phyloP scores from a whole-genome alignment of 37 sponge, comb jelly and placozoan genomes.

The Axinella damicornis region DNA sequence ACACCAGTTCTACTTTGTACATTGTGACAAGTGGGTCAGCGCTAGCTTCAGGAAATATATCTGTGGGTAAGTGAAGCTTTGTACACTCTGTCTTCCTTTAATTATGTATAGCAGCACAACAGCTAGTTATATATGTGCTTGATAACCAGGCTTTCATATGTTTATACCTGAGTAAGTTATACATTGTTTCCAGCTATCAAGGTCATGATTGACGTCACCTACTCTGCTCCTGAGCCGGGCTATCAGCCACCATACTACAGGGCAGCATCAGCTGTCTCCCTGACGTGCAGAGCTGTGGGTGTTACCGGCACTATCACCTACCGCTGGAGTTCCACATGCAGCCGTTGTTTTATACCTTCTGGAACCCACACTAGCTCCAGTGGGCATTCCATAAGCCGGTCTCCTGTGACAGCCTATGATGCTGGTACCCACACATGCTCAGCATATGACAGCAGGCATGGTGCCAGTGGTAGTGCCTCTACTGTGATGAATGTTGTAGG shows the following conservation, averaged over 20 bases:
- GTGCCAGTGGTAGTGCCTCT: neutral
- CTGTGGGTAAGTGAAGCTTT: neutral
- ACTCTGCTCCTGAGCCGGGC: constrained; percentile 2
- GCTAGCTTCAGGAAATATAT: neutral
- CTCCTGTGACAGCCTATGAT: neutral
- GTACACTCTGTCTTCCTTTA: too few species aligned
- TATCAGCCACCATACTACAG: constrained; percentile 23
- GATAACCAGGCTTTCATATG: too few species aligned
- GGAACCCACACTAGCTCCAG: neutral
- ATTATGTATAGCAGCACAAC: too few species aligned
- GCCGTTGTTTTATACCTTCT: constrained; percentile 13
- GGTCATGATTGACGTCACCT: neutral
- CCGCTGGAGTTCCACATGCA: constrained; percentile 13
- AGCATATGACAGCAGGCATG: constrained; percentile 6
- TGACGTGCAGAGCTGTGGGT: constrained; percentile 5
- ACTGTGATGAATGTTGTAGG: constrained; percentile 14
- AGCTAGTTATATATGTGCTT: too few species aligned
- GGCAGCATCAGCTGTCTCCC: neutral
- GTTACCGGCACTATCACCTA: neutral
- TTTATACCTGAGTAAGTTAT: too few species aligned
- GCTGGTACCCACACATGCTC: constrained; percentile 24
- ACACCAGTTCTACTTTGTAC: neutral
- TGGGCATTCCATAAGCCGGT: neutral
- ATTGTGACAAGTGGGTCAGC: neutral
- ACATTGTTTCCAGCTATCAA: neutral